Base-by-base conservation (phyloP, 1,140 invertebrate species). In the Hylaeus anthracinus region DNA sequence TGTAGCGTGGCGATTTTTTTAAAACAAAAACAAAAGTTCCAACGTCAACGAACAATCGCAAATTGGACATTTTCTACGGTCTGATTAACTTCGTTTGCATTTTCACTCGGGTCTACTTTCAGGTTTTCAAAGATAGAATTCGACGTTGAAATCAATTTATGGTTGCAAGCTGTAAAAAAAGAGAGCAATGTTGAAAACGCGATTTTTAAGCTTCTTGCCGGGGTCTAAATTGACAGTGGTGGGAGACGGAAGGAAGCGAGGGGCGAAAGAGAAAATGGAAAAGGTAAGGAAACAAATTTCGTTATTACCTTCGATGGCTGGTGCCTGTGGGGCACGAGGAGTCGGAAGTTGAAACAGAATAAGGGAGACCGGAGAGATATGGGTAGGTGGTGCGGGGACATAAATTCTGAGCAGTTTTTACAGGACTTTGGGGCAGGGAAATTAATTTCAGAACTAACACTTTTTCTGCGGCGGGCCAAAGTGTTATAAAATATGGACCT, bases 251-350 rank as follows among this genome's bases (percentile, higher is more conserved):
- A 64, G 56, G 74, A 43, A 72, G n/a, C 58, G 48, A 48, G 41
- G 41, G 48, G 14, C 39, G 56, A 67, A 56, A 82, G 65, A 66
- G 26, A 39, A 64, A 72, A 45, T 55, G 48, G 83, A 83, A 82
- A 61, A 80, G 77, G 69, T 75, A 83, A 69, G 67, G 85, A 65
- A 76, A 78, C 71, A 85, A 86, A 86, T 86, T 86, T 85, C 79
- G 79, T 86, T 86, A 85, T 72, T 81, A 75, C 72, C 72, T 81
- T 72, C 73, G 79, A 86, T 80, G 39, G 74, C 8, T 51, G 48
- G 5, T 8, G 48, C 48, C 79, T 74, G 70, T 63, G 72, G 86
- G 84, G 65, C 78, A 83, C 72, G 81, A 56, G 48, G 79, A 71
- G 60, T 9, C 26, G 66, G 55, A 75, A 71, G 70, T 74, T 81